Conservation (phyloP, 2,797 vertebrate genomes). For the Dicrostonyx torquatus region DNA sequence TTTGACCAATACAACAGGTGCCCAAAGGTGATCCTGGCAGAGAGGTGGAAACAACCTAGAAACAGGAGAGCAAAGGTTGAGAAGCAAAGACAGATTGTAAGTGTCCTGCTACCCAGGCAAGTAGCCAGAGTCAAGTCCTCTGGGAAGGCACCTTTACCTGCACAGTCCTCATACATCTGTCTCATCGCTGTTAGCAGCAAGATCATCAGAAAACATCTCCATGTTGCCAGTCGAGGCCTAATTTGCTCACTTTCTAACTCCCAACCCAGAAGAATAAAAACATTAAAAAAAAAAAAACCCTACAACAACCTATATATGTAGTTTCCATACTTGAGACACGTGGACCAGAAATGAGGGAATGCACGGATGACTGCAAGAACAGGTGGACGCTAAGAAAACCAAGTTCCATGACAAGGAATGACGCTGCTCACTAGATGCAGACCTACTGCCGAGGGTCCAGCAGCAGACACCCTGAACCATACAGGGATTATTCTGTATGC, state of each 20-base stretch:
- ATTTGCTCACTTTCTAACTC: not conserved
- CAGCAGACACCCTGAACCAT: too few relatives aligned
- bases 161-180: not conserved
- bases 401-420: not conserved
- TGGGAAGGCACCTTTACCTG: not conserved
- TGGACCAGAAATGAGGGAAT: not conserved
- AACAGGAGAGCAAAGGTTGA: not conserved
- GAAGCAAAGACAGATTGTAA: not conserved
- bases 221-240: not conserved
- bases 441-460: too few relatives aligned
- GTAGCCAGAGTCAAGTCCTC: not conserved
- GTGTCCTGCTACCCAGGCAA: not conserved
- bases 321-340: not conserved
- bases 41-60: not conserved
- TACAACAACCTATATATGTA: not conserved
- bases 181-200: not conserved
- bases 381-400: not conserved
- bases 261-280: not conserved
- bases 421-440: not conserved
- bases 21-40: not conserved
- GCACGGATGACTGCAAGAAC: not conserved
- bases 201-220: not conserved
- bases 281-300: not conserved
- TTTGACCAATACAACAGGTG: not conserved
- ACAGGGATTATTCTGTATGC: not conserved